These are phyloP conservation scores for Mythimna pallens DNA, from an alignment of 2,888 invertebrate species.

Conservation along the genomic window DNA sequence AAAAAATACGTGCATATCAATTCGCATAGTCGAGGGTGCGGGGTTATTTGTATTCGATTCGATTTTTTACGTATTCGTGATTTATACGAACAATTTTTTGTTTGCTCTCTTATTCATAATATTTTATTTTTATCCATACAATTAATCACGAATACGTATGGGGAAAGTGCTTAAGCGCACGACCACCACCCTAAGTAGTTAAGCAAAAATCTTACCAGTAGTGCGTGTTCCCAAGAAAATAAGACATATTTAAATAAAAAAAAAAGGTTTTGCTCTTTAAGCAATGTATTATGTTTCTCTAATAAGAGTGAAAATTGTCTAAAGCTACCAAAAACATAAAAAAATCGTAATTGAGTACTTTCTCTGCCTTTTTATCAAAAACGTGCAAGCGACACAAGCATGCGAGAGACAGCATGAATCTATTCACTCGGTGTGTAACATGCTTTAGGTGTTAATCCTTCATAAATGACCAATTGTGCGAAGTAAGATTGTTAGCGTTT, in stretches of 20 bases:
- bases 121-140: no score
- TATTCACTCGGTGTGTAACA: conserved; percentile 41
- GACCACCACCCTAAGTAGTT: neutral
- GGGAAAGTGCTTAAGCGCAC: neutral
- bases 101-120: no score
- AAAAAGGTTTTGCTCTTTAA: neutral
- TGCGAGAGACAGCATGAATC: conserved; percentile 35
- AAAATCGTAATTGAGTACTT: neutral
- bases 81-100: no score
- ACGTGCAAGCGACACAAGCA: conserved; percentile 37
- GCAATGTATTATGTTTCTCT: neutral
- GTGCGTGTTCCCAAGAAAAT: neutral
- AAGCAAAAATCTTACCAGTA: neutral
- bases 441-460: conserved; percentile 55
- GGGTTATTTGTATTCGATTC: no score
- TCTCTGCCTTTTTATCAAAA: conserved; percentile 29
- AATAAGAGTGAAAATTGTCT: neutral
- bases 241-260: no score
- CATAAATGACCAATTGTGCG: conserved; percentile 62
- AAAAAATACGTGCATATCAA: neutral
- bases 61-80: no score
- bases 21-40: neutral
- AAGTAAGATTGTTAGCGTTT: conserved; percentile 50
- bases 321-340: neutral
- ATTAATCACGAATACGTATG: neutral